Evolutionary conservation across 2,888 invertebrate genomes (phyloP).

Genomic region (Himalopsyche japonica): DNA sequence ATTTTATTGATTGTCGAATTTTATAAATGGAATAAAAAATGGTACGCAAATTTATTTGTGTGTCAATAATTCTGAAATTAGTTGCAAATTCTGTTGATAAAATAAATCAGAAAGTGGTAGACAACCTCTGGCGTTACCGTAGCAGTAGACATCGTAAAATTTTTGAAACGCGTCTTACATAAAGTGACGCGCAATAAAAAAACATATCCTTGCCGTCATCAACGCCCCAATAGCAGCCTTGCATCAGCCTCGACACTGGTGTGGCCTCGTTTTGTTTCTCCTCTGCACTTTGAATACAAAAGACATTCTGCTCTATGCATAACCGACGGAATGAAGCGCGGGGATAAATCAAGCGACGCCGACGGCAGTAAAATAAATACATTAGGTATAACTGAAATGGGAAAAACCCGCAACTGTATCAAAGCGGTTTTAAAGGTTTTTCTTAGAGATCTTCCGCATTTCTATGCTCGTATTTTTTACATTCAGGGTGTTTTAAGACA

Average conservation of each 20-base stretch:
- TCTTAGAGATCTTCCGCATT: neutral
- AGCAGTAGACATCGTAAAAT: conserved; percentile 15
- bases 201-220: conserved; percentile 30
- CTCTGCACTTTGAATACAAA: conserved; percentile 24
- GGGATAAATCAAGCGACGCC: conserved; percentile 28
- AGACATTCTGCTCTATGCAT: conserved; percentile 28
- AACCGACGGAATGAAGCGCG: conserved; percentile 27
- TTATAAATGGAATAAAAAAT: too few relatives aligned
- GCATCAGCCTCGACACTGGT: neutral
- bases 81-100: too few relatives aligned
- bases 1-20: too few relatives aligned
- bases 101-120: neutral
- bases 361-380: conserved; percentile 33
- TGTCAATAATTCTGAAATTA: too few relatives aligned
- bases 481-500: neutral
- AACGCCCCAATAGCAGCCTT: neutral
- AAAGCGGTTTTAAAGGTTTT: conserved; percentile 27
- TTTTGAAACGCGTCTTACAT: conserved; percentile 22
- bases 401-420: conserved; percentile 11
- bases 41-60: too few relatives aligned
- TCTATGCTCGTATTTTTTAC: neutral
- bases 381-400: conserved; percentile 13
- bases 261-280: conserved; percentile 15
- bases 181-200: conserved; percentile 30
- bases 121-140: conserved; percentile 6